These are phyloP conservation scores for Drosophila ustulata DNA, from an alignment of 2,888 invertebrate species.

Conservation along the genomic window DNA sequence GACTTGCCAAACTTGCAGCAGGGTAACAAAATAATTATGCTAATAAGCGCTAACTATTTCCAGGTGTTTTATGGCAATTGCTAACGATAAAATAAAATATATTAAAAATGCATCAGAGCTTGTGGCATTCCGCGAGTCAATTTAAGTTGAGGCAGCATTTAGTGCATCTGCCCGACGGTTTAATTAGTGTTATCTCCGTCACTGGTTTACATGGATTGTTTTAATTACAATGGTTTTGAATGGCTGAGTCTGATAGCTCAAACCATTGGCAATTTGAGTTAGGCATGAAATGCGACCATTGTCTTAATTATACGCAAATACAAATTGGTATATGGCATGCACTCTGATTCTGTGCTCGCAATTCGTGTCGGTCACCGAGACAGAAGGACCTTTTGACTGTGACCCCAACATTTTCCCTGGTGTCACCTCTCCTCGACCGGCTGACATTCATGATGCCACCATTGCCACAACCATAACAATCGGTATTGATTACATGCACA, in stretches of 20 bases:
- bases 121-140: neutral
- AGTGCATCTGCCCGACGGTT: neutral
- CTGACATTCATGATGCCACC: slow-evolving; percentile 47
- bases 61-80: slow-evolving; percentile 43
- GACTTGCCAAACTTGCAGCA: slow-evolving; percentile 11
- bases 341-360: slow-evolving; percentile 43
- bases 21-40: slow-evolving; percentile 58
- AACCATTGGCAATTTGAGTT: slow-evolving; percentile 50
- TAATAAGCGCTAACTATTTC: slow-evolving; percentile 72
- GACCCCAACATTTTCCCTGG: neutral
- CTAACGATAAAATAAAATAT: slow-evolving; percentile 25
- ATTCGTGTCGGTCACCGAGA: slow-evolving; percentile 31
- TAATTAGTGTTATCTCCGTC: slow-evolving; percentile 3
- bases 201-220: slow-evolving; percentile 37
- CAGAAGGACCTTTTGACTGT: slow-evolving; percentile 9
- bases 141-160: slow-evolving; percentile 15
- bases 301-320: slow-evolving; percentile 63
- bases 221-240: slow-evolving; percentile 52
- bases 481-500: slow-evolving; percentile 70
- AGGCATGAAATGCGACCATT: slow-evolving; percentile 42
- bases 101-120: slow-evolving; percentile 22
- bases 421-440: neutral
- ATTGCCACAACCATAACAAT: slow-evolving; percentile 67
- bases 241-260: slow-evolving; percentile 3
- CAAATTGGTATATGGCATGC: slow-evolving; percentile 65